Evolutionary conservation across 1,140 invertebrate species (phyloP).

Genomic region (Ips nitidus): DNA sequence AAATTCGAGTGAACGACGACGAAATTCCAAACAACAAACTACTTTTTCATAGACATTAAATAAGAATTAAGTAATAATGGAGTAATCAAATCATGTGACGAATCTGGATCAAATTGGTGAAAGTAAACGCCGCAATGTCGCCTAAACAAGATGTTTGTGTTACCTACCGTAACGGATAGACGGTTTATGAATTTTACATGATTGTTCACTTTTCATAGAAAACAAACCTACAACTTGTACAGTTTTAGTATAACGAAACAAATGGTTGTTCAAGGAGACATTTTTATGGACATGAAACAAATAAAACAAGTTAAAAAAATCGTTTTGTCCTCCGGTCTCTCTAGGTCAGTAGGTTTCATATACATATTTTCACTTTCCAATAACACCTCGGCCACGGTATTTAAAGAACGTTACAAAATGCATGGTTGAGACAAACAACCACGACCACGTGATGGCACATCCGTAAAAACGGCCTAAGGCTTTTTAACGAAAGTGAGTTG

Average conservation of each 20-base stretch:
- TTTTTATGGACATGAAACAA: neutral
- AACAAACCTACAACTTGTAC: neutral
- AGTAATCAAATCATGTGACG: constrained; percentile 15
- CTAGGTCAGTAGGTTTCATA: constrained; percentile 9
- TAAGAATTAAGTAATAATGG: constrained; percentile 25
- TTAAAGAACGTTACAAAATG: neutral
- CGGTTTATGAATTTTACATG: neutral
- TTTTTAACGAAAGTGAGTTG: constrained; percentile 24
- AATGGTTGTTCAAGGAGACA: neutral
- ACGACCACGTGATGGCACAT: constrained; percentile 16
- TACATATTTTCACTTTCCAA: constrained; percentile 8
- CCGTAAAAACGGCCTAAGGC: constrained; percentile 11
- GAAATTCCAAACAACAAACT: constrained; percentile 6
- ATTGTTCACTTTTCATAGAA: neutral
- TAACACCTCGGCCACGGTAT: neutral
- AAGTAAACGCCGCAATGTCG: constrained; percentile 16
- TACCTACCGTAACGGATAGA: neutral
- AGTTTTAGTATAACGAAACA: neutral
- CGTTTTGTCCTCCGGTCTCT: neutral
- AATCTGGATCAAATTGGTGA: constrained; percentile 25
- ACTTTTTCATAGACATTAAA: constrained; percentile 17
- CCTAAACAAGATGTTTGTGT: constrained; percentile 14
- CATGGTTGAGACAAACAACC: neutral
- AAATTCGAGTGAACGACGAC: neutral
- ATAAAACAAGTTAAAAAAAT: neutral